phyloP scores from a whole-genome alignment of 2,888 invertebrate genomes.

The Branchinecta sandiegonensis region DNA sequence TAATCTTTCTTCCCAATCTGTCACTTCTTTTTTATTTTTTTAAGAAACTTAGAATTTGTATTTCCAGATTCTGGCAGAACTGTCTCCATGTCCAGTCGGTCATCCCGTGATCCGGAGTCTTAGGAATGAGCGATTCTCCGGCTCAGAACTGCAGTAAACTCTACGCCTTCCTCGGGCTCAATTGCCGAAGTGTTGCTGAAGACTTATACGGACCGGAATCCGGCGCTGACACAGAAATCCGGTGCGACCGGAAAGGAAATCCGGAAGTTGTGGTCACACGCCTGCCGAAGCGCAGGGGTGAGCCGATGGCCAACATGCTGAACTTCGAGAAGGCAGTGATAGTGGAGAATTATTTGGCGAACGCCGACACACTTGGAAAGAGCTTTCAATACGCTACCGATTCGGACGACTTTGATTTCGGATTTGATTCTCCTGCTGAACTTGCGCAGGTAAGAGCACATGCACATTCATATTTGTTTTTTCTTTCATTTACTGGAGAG shows the following conservation, averaged over 20 bases:
- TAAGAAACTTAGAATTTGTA: neutral
- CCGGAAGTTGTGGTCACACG: neutral
- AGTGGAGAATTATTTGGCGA: neutral
- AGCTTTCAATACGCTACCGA: neutral
- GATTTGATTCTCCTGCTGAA: constrained; percentile 10
- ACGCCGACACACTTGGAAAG: neutral
- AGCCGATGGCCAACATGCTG: constrained; percentile 4
- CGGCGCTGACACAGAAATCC: constrained; percentile 7
- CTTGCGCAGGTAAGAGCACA: neutral
- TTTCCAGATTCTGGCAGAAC: constrained; percentile 13
- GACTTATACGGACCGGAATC: neutral
- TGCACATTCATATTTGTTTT: neutral
- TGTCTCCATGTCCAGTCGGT: neutral
- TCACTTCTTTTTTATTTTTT: too few species aligned
- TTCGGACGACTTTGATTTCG: neutral
- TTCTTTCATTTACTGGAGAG: too few species aligned
- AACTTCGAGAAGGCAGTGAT: constrained; percentile 3
- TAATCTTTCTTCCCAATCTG: too few species aligned
- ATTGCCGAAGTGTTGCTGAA: neutral
- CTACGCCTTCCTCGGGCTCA: constrained; percentile 14
- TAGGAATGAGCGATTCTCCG: constrained; percentile 6
- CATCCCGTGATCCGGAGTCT: neutral
- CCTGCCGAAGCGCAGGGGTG: neutral
- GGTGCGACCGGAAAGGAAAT: neutral
- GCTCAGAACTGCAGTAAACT: neutral